These are phyloP conservation scores for Chalcis sispes DNA, from an alignment of 2,888 invertebrate genomes.

Conservation along the genomic window DNA sequence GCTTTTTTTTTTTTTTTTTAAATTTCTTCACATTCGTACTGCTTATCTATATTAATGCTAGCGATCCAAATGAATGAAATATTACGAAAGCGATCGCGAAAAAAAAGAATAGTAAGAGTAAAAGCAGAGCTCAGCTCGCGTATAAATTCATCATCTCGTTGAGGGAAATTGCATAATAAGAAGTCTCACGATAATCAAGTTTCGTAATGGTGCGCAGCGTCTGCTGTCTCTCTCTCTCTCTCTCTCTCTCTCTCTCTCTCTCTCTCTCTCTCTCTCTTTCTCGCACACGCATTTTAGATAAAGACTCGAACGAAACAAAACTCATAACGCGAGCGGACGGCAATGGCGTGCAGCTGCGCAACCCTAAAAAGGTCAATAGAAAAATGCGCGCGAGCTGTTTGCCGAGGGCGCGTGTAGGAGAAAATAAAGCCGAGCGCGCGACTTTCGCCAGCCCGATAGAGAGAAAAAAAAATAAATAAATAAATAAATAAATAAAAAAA, in stretches of 20 bases:
- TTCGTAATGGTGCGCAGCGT: conserved; percentile 48
- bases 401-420: conserved; percentile 11
- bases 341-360: conserved; percentile 5
- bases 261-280: too few relatives aligned
- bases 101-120: not conserved
- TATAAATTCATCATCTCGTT: not conserved
- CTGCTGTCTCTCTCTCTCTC: too few relatives aligned
- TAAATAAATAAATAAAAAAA: too few relatives aligned
- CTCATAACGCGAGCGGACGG: not conserved
- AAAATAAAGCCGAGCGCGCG: not conserved
- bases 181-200: conserved; percentile 26
- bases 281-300: not conserved
- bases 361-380: conserved; percentile 24
- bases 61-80: not conserved
- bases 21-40: too few relatives aligned
- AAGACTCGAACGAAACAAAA: not conserved
- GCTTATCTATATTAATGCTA: too few relatives aligned
- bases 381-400: conserved; percentile 21
- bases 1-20: too few relatives aligned
- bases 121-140: not conserved
- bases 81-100: not conserved
- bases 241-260: too few relatives aligned
- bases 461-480: conserved; percentile 4
- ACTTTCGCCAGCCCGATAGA: conserved; percentile 27
- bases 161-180: conserved; percentile 12